phyloP scores from a whole-genome alignment of 2,797 vertebrate species.

The Liparis tanakae region DNA sequence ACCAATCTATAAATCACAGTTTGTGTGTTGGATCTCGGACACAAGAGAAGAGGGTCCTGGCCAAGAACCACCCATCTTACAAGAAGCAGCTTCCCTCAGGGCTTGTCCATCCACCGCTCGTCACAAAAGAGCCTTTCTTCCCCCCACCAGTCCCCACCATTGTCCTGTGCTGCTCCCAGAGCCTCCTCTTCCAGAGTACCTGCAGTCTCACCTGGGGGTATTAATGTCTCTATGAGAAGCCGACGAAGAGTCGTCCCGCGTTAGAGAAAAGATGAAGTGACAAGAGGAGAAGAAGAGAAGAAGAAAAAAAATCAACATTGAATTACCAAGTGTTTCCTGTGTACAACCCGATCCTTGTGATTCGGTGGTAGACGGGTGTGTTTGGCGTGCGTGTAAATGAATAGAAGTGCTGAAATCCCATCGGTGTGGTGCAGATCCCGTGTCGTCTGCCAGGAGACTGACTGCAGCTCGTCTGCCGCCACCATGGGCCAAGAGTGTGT shows the following conservation, averaged over 20 bases:
- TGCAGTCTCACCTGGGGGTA: constrained; percentile 72
- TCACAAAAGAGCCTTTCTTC: constrained; percentile 84
- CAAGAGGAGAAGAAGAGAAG: constrained; percentile 35
- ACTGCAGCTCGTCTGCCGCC: constrained; percentile 79
- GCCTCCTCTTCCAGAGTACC: constrained; percentile 71
- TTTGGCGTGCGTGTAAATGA: constrained; percentile 63
- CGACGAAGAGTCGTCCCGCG: constrained; percentile 62
- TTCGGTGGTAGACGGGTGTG: constrained; percentile 61
- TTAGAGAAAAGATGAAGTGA: constrained; percentile 65
- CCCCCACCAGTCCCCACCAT: constrained; percentile 69
- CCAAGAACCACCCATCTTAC: constrained; percentile 82
- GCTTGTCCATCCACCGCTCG: constrained; percentile 75
- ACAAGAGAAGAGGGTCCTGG: constrained; percentile 73
- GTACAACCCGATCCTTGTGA: constrained; percentile 75
- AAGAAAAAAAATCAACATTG: constrained; percentile 65
- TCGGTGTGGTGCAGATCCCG: constrained; percentile 72
- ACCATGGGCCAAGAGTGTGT: constrained; percentile 65
- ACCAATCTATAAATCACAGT: constrained; percentile 81
- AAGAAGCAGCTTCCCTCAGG: constrained; percentile 74
- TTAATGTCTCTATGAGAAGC: constrained; percentile 74
- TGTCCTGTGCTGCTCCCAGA: constrained; percentile 79
- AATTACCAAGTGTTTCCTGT: constrained; percentile 77
- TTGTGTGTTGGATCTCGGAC: constrained; percentile 76
- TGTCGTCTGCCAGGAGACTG: constrained; percentile 79
- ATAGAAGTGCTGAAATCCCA: constrained; percentile 81